Base-by-base conservation (phyloP, 35 echinoderm and acorn worm species). In the Lytechinus variegatus region DNA sequence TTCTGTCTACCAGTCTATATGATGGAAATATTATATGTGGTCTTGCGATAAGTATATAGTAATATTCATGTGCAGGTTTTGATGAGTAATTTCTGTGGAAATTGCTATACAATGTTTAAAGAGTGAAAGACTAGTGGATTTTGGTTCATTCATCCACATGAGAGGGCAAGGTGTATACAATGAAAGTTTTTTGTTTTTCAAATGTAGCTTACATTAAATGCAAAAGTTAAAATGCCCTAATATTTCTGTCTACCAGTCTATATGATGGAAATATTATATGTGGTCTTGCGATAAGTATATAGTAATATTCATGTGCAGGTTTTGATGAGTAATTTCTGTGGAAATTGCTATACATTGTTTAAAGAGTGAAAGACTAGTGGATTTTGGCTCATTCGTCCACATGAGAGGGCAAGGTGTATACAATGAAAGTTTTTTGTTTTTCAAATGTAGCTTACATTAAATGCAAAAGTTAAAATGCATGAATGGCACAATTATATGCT, bases 211-310 rank as follows among this genome's bases (percentile, higher is more conserved):
- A 1, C 2, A 44, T 44, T 44, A 44, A 44, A 44, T 44, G 33
- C 33, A 44, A 86, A 86, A 11, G 66, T 11, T 86, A 86, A 86
- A 86, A 11, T 86, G 66, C 66, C n/a, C n/a, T n/a, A n/a, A n/a
- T n/a, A n/a, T n/a, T n/a, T n/a, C n/a, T n/a, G n/a, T n/a, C n/a
- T n/a, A n/a, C n/a, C n/a, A n/a, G n/a, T n/a, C n/a, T n/a, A n/a
- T n/a, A n/a, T n/a, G n/a, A n/a, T n/a, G n/a, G n/a, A n/a, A n/a
- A n/a, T n/a, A n/a, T n/a, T n/a, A n/a, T n/a, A n/a, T 86, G 66
- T 86, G 66, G 66, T 86, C 66, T 86, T 86, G 66, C 66, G 66
- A 86, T 86, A 86, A 86, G 66, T 86, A 86, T 86, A 86, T 86
- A 86, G 66, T 86, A 10, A 86, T 86, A 86, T 86, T 86, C 66